Conservation (phyloP, 2,113 vertebrate species). For the Passer montanus region DNA sequence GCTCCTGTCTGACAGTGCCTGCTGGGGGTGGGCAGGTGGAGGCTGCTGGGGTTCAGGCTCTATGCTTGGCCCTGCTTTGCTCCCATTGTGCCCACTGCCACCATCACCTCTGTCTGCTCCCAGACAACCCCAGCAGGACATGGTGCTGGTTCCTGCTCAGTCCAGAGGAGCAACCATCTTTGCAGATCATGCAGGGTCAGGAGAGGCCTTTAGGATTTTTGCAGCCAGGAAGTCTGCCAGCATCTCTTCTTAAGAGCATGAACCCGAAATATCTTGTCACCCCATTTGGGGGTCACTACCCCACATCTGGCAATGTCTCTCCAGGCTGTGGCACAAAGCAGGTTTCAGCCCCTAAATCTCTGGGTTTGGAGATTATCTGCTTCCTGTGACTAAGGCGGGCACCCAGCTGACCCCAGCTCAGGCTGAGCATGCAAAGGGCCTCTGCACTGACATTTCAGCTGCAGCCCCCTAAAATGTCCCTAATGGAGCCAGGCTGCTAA, state of each 20-base stretch:
- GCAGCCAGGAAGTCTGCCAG: not conserved
- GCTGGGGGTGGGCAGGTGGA: not conserved
- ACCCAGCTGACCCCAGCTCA: not conserved
- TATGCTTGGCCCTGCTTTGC: not conserved
- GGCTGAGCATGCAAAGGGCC: not conserved
- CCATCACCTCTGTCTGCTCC: not conserved
- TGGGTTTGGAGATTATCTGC: not conserved
- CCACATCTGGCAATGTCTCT: not conserved
- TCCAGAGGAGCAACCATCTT: not conserved
- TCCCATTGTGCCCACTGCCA: not conserved
- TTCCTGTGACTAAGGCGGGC: accelerated
- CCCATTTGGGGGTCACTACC: not conserved
- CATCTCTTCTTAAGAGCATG: not conserved
- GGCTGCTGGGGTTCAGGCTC: not conserved
- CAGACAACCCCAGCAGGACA: not conserved
- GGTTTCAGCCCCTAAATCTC: not conserved
- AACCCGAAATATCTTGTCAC: not conserved
- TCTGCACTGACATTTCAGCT: not conserved
- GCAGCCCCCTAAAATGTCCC: not conserved
- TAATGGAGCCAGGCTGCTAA: not conserved
- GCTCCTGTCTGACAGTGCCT: not conserved
- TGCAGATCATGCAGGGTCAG: not conserved
- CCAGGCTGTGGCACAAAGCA: not conserved
- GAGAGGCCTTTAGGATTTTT: not conserved
- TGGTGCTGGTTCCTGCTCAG: accelerated